phyloP scores from a whole-genome alignment of 1,140 invertebrate genomes.

The Leptonema lineaticorne region DNA sequence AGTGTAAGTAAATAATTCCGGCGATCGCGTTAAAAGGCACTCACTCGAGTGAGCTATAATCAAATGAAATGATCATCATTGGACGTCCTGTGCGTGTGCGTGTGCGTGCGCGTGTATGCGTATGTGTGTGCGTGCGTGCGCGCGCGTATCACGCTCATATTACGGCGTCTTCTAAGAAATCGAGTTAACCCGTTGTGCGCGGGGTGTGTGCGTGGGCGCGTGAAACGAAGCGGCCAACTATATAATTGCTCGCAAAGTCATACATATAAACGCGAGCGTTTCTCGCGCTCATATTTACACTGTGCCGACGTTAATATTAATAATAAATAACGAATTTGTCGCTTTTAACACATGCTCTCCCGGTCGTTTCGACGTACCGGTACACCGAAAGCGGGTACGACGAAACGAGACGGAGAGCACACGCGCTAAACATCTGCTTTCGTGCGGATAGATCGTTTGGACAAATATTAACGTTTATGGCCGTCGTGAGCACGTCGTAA shows the following conservation, averaged over 20 bases:
- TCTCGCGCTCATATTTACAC: not conserved
- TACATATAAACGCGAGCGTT: not conserved
- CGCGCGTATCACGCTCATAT: no score
- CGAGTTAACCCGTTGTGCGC: not conserved
- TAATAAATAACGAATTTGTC: no score
- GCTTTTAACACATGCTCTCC: no score
- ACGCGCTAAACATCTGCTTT: not conserved
- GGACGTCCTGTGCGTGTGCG: not conserved
- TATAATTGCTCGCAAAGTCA: not conserved
- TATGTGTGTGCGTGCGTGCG: no score
- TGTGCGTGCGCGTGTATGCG: not conserved
- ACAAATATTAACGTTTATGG: not conserved
- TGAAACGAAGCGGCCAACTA: not conserved
- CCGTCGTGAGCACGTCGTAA: not conserved
- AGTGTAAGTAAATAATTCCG: no score
- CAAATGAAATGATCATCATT: not conserved
- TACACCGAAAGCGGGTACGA: no score
- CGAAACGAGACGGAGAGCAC: no score
- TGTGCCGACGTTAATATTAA: not conserved
- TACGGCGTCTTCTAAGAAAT: not conserved
- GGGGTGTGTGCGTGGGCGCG: not conserved
- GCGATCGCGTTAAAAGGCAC: conserved; percentile 1
- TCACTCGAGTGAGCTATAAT: not conserved
- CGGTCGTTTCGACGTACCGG: no score
- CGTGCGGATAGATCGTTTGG: not conserved